A percentile compares a stretch with the other conserved stretches of the same genome.
Evolutionary conservation across 2,888 invertebrate genomes (phyloP).

Genomic region (Aspidiotus rigidus): DNA sequence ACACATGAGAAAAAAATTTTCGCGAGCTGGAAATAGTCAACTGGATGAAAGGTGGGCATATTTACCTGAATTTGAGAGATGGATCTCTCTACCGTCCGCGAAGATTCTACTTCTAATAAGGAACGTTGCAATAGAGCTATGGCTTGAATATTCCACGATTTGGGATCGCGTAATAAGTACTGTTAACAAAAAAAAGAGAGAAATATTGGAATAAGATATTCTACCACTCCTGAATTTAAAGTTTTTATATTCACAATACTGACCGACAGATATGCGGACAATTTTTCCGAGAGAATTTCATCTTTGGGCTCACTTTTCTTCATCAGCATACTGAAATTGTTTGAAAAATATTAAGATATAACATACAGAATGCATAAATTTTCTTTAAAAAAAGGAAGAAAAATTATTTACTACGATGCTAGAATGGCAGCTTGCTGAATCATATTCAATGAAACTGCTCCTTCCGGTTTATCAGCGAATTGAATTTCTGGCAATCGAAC

Average conservation of each 20-base stretch:
- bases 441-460: conserved; percentile 49
- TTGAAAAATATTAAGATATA: neutral
- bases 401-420: conserved; percentile 57
- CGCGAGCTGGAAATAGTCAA: neutral
- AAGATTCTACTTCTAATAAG: conserved; percentile 63
- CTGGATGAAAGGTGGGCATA: neutral
- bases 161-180: conserved; percentile 53
- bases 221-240: neutral
- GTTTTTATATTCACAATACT: conserved; percentile 36
- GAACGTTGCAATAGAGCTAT: conserved; percentile 67
- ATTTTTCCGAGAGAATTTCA: conserved; percentile 69
- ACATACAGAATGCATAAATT: conserved; percentile 22
- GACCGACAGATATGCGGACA: conserved; percentile 62
- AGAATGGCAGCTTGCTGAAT: conserved; percentile 71
- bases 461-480: conserved; percentile 50
- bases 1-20: neutral
- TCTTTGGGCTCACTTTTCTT: conserved; percentile 69
- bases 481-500: conserved; percentile 69
- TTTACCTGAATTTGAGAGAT: conserved; percentile 55
- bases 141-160: conserved; percentile 67
- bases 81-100: conserved; percentile 77
- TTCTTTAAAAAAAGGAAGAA: conserved; percentile 14
- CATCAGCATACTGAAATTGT: conserved; percentile 56
- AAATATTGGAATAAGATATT: conserved; percentile 14
- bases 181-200: conserved; percentile 41